Conservation (phyloP, 1,140 invertebrate genomes). For the Oedothorax gibbosus region DNA sequence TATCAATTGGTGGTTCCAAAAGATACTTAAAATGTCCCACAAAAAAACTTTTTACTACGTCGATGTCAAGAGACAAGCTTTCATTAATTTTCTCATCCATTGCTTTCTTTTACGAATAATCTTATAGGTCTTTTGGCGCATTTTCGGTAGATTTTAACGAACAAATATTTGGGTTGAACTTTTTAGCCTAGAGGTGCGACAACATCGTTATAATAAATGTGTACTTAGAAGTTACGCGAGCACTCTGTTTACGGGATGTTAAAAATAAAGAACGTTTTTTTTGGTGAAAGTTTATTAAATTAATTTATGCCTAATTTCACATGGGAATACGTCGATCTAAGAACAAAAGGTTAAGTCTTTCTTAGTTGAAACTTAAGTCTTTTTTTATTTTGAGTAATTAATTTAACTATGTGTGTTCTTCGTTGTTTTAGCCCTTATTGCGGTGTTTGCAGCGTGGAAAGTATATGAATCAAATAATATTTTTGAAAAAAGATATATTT, state of each 20-base stretch:
- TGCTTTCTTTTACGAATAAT: not conserved
- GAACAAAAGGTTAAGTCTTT: not conserved
- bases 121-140: not conserved
- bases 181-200: conserved; percentile 45
- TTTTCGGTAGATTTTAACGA: conserved; percentile 1
- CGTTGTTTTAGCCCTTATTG: too few relatives aligned
- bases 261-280: too few relatives aligned
- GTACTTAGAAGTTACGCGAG: conserved; percentile 18
- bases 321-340: not conserved
- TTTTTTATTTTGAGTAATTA: too few relatives aligned
- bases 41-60: too few relatives aligned
- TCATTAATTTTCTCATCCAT: conserved; percentile 11
- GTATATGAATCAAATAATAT: too few relatives aligned
- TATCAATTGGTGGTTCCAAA: not conserved
- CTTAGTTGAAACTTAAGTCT: not conserved
- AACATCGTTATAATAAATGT: not conserved
- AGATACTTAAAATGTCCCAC: too few relatives aligned
- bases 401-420: too few relatives aligned
- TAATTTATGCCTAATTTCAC: conserved; percentile 32
- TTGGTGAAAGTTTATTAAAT: conserved; percentile 31
- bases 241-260: not conserved
- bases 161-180: conserved; percentile 41
- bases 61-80: conserved; percentile 4
- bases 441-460: too few relatives aligned
- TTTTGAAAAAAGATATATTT: too few relatives aligned